Conservation (phyloP, 2,113 vertebrate genomes). For the Cercocebus atys region DNA sequence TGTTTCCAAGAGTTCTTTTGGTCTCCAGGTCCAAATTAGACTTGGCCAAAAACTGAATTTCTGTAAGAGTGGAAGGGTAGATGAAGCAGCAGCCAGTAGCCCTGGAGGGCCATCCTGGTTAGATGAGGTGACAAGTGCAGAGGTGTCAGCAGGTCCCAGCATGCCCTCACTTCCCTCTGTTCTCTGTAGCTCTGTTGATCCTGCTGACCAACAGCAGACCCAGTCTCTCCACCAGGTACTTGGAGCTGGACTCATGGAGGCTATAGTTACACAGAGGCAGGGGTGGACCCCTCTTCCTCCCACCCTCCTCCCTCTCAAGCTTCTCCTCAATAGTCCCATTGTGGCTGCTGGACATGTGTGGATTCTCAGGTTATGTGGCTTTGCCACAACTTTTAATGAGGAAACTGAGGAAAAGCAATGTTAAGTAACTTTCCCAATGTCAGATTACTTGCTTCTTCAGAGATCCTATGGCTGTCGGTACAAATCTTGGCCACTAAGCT, state of each 20-base stretch:
- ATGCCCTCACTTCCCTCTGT: background rate
- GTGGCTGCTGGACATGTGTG: background rate
- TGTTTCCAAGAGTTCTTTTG: background rate
- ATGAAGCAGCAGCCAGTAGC: background rate
- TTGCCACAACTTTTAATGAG: background rate
- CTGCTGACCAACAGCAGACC: background rate
- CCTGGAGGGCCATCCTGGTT: background rate
- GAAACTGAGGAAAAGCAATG: background rate
- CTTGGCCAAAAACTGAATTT: too few relatives aligned
- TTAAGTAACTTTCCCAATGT: background rate
- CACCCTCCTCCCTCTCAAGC: background rate
- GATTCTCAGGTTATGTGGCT: background rate
- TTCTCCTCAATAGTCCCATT: too few relatives aligned
- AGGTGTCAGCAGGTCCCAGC: background rate
- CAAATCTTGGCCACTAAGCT: background rate
- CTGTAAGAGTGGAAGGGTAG: background rate
- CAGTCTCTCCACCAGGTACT: background rate
- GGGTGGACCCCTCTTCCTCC: accelerated
- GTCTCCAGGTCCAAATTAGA: background rate
- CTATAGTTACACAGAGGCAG: too few relatives aligned
- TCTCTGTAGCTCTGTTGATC: background rate
- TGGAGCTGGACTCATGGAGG: background rate
- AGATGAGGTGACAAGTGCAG: background rate
- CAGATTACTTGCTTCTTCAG: background rate
- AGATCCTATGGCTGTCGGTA: background rate